Conservation (phyloP, 2,888 invertebrate genomes). For the Lasioglossum vierecki region DNA sequence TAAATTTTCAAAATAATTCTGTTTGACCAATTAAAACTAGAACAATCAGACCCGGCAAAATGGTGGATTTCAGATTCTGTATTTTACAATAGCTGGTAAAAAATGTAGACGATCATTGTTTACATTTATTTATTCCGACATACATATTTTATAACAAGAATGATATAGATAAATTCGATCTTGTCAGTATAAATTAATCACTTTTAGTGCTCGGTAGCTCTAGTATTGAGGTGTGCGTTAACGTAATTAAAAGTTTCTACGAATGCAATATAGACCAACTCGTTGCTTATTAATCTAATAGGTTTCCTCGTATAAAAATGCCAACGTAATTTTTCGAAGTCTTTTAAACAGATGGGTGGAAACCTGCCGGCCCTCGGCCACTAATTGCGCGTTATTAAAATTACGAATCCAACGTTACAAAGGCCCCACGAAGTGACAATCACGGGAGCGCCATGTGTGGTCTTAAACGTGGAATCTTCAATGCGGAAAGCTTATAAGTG, state of each 20-base stretch:
- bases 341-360: slow-evolving; percentile 7
- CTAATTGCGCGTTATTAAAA: slow-evolving; percentile 53
- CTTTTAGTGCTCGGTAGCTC: background rate
- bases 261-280: background rate
- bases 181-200: background rate
- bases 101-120: no score
- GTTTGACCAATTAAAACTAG: no score
- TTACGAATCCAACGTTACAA: background rate
- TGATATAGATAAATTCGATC: no score
- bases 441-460: slow-evolving; percentile 61
- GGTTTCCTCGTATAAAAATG: background rate
- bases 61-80: no score
- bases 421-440: slow-evolving; percentile 37
- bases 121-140: background rate
- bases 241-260: background rate
- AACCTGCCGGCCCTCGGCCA: slow-evolving; percentile 30
- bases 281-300: background rate
- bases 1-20: no score
- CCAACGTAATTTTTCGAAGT: slow-evolving; percentile 4
- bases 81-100: no score
- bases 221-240: background rate
- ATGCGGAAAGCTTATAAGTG: slow-evolving; percentile 61
- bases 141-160: background rate
- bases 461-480: slow-evolving; percentile 61
- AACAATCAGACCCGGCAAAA: no score